phyloP scores from a whole-genome alignment of 2,113 vertebrate species.

The Zosterops japonicus region DNA sequence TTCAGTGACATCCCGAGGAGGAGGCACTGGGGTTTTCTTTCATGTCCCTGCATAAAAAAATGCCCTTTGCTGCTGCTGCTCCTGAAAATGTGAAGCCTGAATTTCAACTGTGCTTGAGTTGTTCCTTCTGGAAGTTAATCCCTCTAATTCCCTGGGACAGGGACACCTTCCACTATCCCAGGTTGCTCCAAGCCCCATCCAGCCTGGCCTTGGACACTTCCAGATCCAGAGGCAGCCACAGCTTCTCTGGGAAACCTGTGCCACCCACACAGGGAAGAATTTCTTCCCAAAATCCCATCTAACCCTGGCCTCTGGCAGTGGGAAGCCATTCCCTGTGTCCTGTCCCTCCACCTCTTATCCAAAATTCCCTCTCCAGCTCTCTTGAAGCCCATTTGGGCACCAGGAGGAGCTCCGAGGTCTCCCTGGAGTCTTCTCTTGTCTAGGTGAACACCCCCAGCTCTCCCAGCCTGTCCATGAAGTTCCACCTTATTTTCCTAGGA shows the following conservation, averaged over 20 bases:
- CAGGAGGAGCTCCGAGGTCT: neutral
- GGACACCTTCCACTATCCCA: neutral
- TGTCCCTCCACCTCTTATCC: neutral
- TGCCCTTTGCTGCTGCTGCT: neutral
- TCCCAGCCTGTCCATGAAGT: neutral
- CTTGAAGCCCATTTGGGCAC: neutral
- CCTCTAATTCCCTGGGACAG: neutral
- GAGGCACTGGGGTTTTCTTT: neutral
- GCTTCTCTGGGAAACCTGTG: accelerated
- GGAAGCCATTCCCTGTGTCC: neutral
- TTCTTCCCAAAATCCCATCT: too few species aligned
- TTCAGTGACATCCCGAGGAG: neutral
- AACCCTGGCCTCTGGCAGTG: neutral
- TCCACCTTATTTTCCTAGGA: neutral
- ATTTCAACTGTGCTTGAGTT: neutral
- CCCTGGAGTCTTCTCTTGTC: neutral
- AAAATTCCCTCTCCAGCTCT: neutral
- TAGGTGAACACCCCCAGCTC: accelerated
- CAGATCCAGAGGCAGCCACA: neutral
- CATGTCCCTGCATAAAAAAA: neutral
- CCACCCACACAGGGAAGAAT: neutral
- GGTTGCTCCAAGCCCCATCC: neutral
- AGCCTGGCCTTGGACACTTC: neutral
- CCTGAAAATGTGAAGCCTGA: neutral
- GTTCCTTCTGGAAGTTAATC: neutral